Percentiles rank a stretch among this genome's conserved stretches.
phyloP scores from a whole-genome alignment of 1,140 invertebrate genomes.

The Melanaphis sacchari region DNA sequence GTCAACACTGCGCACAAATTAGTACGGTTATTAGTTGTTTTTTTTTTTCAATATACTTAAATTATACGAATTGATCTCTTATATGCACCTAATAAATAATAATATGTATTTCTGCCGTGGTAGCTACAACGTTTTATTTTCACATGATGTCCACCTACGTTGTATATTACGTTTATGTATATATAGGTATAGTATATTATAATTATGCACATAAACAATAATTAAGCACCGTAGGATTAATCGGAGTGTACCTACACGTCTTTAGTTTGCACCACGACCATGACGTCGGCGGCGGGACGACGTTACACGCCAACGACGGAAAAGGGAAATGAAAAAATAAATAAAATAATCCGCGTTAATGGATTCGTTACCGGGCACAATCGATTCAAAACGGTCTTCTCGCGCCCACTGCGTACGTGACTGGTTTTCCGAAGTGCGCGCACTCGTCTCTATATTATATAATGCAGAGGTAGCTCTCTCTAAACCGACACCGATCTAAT shows the following conservation, averaged over 20 bases:
- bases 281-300: neutral
- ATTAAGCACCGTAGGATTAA: no score
- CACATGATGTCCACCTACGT: no score
- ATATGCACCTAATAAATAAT: no score
- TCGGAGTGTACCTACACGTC: neutral
- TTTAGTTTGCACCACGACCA: neutral
- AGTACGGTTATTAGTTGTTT: neutral
- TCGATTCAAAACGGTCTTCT: slow-evolving; percentile 46
- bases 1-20: neutral
- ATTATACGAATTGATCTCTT: neutral
- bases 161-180: no score
- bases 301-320: neutral
- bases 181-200: no score
- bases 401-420: slow-evolving; percentile 37
- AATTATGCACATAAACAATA: no score
- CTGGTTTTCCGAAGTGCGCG: slow-evolving; percentile 29
- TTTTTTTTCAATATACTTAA: neutral
- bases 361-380: slow-evolving; percentile 22
- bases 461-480: neutral
- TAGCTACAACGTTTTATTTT: no score
- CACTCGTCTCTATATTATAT: neutral
- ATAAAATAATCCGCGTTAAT: slow-evolving; percentile 26
- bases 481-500: slow-evolving; percentile 36
- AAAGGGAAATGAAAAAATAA: neutral
- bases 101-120: no score